A percentile compares a stretch with the other conserved stretches of the same genome.
These are phyloP conservation scores for Rhingia campestris DNA, from an alignment of 2,888 invertebrate species.

Conservation along the genomic window DNA sequence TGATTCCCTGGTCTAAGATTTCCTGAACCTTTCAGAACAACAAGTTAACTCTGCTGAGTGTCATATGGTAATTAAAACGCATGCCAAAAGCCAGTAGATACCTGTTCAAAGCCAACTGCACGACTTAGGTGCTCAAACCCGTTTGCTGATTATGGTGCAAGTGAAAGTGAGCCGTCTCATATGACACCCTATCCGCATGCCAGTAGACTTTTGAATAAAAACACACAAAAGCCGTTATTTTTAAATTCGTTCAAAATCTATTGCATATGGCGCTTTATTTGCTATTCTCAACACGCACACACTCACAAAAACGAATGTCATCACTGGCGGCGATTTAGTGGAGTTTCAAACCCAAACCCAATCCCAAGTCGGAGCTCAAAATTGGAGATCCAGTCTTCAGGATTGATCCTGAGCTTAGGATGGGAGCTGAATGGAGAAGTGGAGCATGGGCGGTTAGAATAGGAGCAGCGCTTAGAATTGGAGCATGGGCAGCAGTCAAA, in stretches of 20 bases:
- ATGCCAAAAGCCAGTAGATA: slow-evolving; percentile 16
- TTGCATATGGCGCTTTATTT: slow-evolving; percentile 67
- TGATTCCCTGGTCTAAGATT: not conserved
- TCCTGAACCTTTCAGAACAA: not conserved
- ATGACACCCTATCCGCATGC: not conserved
- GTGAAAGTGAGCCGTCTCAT: slow-evolving; percentile 28
- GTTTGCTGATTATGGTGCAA: slow-evolving; percentile 5
- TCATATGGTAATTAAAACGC: not conserved
- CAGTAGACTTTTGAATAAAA: not conserved
- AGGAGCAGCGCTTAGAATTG: slow-evolving; percentile 35
- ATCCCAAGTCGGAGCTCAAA: slow-evolving; percentile 44
- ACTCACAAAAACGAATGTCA: slow-evolving; percentile 35
- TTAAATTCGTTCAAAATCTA: slow-evolving; percentile 70
- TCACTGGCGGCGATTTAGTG: slow-evolving; percentile 36
- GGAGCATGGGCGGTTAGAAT: not conserved
- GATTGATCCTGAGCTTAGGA: slow-evolving; percentile 24
- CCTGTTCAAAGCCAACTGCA: not conserved
- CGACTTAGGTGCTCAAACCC: slow-evolving; percentile 25
- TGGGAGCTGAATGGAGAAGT: slow-evolving; percentile 13
- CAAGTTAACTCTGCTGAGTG: not conserved
- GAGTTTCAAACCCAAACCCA: slow-evolving; percentile 52
- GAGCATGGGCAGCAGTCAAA: slow-evolving; percentile 19
- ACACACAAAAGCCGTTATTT: slow-evolving; percentile 16
- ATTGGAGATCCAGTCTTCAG: slow-evolving; percentile 48
- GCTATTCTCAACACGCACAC: slow-evolving; percentile 37